Conservation (phyloP, 2,797 vertebrate species). For the Acropternis orthonyx region DNA sequence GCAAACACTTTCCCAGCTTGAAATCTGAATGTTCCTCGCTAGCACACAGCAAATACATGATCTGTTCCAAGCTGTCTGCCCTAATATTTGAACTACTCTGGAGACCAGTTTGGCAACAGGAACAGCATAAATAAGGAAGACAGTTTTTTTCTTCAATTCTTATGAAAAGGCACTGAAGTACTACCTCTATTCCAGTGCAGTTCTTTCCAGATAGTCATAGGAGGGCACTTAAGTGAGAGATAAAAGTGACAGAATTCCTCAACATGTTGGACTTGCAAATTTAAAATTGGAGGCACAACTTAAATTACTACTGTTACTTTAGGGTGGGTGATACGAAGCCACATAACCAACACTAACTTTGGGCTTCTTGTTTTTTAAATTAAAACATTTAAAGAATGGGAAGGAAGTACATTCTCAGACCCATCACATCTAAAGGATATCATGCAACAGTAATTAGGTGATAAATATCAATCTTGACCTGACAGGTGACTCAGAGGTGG, state of each 20-base stretch:
- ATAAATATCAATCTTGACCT: not conserved
- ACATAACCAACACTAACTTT: not conserved
- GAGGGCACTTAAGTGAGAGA: not conserved
- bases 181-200: not conserved
- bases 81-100: fast-evolving
- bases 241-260: not conserved
- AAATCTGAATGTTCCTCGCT: not conserved
- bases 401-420: not conserved
- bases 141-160: not conserved
- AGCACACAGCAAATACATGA: not conserved
- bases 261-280: not conserved
- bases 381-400: not conserved
- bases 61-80: not conserved
- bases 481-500: fast-evolving
- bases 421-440: not conserved
- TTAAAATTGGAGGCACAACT: not conserved
- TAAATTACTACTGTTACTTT: not conserved
- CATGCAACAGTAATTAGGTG: not conserved
- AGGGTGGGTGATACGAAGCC: not conserved
- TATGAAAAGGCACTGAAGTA: not conserved
- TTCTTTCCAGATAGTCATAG: not conserved
- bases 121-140: not conserved
- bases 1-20: not conserved
- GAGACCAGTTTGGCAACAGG: not conserved
- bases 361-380: not conserved